Percentiles rank a stretch among this genome's conserved stretches.
Conservation (phyloP, 2,113 vertebrate genomes). For the Erythrolamprus reginae region DNA sequence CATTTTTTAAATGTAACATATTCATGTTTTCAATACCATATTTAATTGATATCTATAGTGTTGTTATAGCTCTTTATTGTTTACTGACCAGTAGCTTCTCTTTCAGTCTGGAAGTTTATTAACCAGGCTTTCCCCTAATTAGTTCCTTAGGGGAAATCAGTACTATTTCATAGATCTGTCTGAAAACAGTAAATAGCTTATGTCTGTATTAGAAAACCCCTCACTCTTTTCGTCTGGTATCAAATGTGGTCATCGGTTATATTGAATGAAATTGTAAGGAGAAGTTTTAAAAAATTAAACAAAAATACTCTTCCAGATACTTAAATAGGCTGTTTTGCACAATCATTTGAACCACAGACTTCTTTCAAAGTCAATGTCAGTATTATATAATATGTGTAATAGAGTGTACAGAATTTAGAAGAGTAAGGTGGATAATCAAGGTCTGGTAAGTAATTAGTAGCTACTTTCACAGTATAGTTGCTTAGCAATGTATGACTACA, state of each 20-base stretch:
- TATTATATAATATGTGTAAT: constrained; percentile 25
- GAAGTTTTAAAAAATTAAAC: neutral
- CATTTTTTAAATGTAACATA: neutral
- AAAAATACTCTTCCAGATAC: neutral
- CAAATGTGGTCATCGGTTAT: neutral
- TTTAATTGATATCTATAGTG: neutral
- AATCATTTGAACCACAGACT: neutral
- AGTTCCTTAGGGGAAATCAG: constrained; percentile 58
- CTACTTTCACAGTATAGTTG: neutral
- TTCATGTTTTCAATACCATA: constrained; percentile 1
- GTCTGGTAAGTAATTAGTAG: neutral
- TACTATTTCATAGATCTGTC: constrained; percentile 37
- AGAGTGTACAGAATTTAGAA: constrained; percentile 55
- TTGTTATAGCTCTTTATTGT: constrained; percentile 44
- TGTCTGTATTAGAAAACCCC: constrained; percentile 1
- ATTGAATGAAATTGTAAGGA: neutral
- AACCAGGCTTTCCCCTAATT: constrained; percentile 63
- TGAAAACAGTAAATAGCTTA: constrained; percentile 51
- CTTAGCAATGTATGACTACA: neutral
- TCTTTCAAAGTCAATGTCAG: constrained; percentile 20
- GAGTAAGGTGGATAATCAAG: constrained; percentile 42
- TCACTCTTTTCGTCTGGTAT: neutral
- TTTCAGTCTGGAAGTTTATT: constrained; percentile 52
- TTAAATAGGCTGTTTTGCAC: constrained; percentile 28
- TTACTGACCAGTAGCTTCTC: constrained; percentile 46